phyloP scores from a whole-genome alignment of 2,888 invertebrate species.

The Limnephilus marmoratus region DNA sequence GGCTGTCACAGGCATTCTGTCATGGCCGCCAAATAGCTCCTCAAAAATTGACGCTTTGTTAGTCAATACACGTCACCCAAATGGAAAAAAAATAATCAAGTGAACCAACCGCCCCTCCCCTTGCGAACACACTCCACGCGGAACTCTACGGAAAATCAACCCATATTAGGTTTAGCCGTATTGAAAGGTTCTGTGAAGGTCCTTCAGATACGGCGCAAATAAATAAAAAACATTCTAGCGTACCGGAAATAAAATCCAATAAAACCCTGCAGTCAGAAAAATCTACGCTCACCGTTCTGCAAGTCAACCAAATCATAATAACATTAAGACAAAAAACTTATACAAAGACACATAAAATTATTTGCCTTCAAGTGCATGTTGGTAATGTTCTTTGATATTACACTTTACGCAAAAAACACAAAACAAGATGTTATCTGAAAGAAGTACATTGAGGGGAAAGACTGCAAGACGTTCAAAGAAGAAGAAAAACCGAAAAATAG shows the following conservation, averaged over 20 bases:
- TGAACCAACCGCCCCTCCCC: conserved; percentile 5
- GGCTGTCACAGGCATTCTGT: conserved; percentile 53
- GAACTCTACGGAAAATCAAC: not conserved
- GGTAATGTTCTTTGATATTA: no score
- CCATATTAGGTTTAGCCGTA: not conserved
- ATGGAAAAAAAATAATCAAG: conserved; percentile 55
- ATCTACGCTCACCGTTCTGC: not conserved
- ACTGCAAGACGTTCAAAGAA: not conserved
- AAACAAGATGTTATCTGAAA: not conserved
- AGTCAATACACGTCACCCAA: conserved; percentile 55
- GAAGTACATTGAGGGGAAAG: not conserved
- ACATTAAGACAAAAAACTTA: not conserved
- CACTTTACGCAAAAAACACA: no score
- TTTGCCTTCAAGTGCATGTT: not conserved
- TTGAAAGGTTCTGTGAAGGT: conserved; percentile 7
- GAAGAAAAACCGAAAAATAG: not conserved
- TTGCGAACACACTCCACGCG: not conserved
- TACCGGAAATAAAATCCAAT: not conserved
- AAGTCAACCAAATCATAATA: not conserved
- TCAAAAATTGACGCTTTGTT: conserved; percentile 54
- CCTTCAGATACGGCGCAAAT: not conserved
- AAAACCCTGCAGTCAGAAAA: not conserved
- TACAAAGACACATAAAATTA: not conserved
- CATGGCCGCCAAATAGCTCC: conserved; percentile 43
- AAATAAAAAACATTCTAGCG: not conserved